Conservation (phyloP, 2,888 invertebrate species). For the Anticlea derivata region DNA sequence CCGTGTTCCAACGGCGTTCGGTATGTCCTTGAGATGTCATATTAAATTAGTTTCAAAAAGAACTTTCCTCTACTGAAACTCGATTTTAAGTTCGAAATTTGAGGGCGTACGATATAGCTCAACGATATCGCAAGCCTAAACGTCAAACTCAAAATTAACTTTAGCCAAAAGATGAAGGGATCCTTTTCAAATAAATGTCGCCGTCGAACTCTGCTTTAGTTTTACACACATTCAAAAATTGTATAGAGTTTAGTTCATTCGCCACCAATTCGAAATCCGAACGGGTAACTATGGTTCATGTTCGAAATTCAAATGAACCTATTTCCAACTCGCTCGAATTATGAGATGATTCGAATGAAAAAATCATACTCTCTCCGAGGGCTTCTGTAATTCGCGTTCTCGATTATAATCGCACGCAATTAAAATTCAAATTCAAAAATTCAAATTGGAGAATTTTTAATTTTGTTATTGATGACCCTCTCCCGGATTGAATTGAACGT, state of each 20-base stretch:
- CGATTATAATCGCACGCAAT: slow-evolving; percentile 82
- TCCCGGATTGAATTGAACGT: slow-evolving; percentile 68
- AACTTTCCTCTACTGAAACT: too few species aligned
- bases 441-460: slow-evolving; percentile 82
- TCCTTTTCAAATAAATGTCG: too few species aligned
- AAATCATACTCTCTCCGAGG: slow-evolving; percentile 53
- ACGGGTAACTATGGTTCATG: slow-evolving; percentile 6
- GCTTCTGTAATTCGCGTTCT: slow-evolving; percentile 72
- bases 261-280: slow-evolving; percentile 7
- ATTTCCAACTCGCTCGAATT: slow-evolving; percentile 27
- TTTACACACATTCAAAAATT: too few species aligned
- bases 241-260: not conserved
- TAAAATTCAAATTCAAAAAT: slow-evolving; percentile 82
- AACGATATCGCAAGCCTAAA: too few species aligned
- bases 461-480: slow-evolving; percentile 82
- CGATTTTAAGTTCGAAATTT: too few species aligned
- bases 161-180: too few species aligned
- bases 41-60: too few species aligned
- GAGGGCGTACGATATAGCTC: too few species aligned
- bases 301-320: slow-evolving; percentile 24
- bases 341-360: slow-evolving; percentile 68
- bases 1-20: too few species aligned
- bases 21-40: too few species aligned
- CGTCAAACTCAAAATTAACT: too few species aligned
- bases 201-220: too few species aligned